These are phyloP conservation scores for Bucorvus abyssinicus DNA, from an alignment of 2,797 vertebrate species.

Conservation along the genomic window DNA sequence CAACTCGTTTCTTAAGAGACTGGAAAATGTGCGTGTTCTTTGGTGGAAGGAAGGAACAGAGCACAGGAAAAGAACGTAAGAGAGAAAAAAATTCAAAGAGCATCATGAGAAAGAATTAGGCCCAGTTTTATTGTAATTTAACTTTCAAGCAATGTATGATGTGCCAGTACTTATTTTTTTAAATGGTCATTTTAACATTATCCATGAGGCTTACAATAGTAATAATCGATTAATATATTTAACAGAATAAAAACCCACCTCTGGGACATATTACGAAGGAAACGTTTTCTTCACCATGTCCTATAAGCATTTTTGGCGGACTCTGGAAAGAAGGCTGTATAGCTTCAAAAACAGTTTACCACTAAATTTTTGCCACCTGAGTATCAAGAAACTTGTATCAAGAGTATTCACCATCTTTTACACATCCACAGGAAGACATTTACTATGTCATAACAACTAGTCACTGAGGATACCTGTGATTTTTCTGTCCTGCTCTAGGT, in stretches of 20 bases:
- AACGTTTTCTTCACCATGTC: not conserved
- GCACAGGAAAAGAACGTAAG: not conserved
- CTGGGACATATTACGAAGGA: not conserved
- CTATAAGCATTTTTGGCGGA: not conserved
- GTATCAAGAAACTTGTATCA: not conserved
- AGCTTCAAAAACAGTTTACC: not conserved
- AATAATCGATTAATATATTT: not conserved
- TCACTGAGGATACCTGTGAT: not conserved
- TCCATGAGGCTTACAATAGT: not conserved
- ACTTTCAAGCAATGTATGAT: not conserved
- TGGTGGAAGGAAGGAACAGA: not conserved
- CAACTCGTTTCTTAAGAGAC: not conserved
- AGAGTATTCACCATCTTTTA: not conserved
- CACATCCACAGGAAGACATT: not conserved
- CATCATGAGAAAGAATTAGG: not conserved
- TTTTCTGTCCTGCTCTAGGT: not conserved
- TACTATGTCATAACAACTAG: conserved; percentile 2
- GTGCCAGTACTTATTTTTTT: not conserved
- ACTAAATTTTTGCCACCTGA: not conserved
- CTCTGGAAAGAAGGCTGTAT: not conserved
- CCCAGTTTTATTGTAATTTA: not conserved
- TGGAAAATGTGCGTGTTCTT: not conserved
- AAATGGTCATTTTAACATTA: not conserved
- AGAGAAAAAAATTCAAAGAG: not conserved
- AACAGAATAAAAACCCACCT: not conserved